Percentiles rank a stretch among this genome's conserved stretches.
Conservation (phyloP, 2,797 vertebrate species). For the Mico argentatus region DNA sequence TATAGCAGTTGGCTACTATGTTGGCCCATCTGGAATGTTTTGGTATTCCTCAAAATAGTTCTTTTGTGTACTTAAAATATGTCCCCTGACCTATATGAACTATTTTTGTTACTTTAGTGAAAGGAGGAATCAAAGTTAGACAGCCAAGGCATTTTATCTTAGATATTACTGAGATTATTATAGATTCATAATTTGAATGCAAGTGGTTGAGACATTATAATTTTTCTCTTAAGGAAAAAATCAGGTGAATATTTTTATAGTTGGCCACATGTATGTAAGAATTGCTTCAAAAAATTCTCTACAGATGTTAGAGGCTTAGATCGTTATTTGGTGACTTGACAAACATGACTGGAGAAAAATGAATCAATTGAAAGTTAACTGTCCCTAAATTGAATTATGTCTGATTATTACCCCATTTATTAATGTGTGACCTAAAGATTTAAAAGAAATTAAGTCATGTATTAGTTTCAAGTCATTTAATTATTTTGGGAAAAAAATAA, state of each 20-base stretch:
- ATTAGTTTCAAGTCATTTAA: not conserved
- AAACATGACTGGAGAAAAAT: not conserved
- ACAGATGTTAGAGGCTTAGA: not conserved
- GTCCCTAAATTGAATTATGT: not conserved
- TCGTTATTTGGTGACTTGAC: not conserved
- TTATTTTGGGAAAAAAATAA: not conserved
- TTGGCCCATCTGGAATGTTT: not conserved
- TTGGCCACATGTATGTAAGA: not conserved
- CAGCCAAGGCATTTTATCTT: not conserved
- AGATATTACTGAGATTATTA: not conserved
- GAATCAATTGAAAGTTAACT: not conserved
- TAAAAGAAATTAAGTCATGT: conserved; percentile 3
- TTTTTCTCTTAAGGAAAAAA: conserved; percentile 30
- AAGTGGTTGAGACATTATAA: not conserved
- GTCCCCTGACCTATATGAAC: not conserved
- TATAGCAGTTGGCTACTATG: not conserved
- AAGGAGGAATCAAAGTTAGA: not conserved
- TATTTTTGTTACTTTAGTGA: not conserved
- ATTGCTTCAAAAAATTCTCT: conserved; percentile 16
- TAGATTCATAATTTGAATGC: not conserved
- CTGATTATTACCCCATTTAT: not conserved
- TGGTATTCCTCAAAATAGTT: not conserved
- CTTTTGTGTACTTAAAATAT: not conserved
- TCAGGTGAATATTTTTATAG: not conserved
- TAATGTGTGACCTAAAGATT: not conserved